phyloP scores from a whole-genome alignment of 1,140 invertebrate genomes.

The Colletes latitarsis region DNA sequence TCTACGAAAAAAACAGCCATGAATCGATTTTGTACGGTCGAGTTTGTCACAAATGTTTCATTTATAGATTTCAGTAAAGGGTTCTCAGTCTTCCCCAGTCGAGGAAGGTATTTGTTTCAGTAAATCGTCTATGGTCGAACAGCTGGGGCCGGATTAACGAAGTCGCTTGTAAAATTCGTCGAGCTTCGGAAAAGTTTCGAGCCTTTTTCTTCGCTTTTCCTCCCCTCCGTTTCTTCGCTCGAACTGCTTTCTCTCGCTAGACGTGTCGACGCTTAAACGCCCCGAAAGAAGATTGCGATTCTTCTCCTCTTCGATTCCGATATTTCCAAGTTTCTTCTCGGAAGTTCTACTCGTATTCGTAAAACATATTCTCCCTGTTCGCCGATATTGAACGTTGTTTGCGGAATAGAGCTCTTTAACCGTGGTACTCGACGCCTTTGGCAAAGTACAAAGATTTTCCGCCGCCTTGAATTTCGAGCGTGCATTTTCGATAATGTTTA shows the following conservation, averaged over 20 bases:
- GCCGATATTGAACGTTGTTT: conserved; percentile 17
- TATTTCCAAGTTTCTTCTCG: conserved; percentile 7
- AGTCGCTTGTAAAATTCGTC: conserved; percentile 44
- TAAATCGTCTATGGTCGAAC: conserved; percentile 2
- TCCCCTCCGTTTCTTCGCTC: background rate
- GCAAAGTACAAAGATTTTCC: background rate
- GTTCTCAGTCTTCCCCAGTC: background rate
- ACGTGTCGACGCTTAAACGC: conserved; percentile 18
- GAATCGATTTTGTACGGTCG: background rate
- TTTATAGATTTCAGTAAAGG: background rate
- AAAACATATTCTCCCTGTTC: background rate
- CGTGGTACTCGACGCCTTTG: too few species aligned
- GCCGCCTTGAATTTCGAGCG: too few species aligned
- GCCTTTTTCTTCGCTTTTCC: background rate
- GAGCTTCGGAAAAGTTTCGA: conserved; percentile 12
- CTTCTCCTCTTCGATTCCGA: conserved; percentile 1
- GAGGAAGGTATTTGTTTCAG: conserved; percentile 3
- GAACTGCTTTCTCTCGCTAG: background rate
- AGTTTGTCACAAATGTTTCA: background rate
- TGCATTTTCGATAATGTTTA: background rate
- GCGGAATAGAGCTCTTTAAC: background rate
- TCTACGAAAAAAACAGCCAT: too few species aligned
- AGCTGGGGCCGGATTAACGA: conserved; percentile 27
- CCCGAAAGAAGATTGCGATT: conserved; percentile 28
- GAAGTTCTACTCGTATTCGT: background rate